Conservation (phyloP, 1,140 invertebrate genomes). For the Copidosoma floridanum region DNA sequence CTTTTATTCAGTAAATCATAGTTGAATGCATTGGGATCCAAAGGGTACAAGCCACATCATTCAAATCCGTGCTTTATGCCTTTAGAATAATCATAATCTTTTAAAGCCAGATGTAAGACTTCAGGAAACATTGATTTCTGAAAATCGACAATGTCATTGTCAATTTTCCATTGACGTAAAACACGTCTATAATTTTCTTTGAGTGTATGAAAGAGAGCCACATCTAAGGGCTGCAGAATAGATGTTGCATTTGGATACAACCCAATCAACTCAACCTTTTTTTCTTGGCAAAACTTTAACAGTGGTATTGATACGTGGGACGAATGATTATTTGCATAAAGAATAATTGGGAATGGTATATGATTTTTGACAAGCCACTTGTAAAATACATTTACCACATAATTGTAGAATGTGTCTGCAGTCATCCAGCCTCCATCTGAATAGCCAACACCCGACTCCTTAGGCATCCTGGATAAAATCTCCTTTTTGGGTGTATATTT, state of each 20-base stretch:
- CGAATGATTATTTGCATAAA: constrained; percentile 51
- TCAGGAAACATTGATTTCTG: too few species aligned
- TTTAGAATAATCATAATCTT: not conserved
- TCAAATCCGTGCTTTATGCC: not conserved
- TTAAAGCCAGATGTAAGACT: not conserved
- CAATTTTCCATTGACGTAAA: not conserved
- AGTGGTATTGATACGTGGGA: constrained; percentile 44
- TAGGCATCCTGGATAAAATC: constrained; percentile 32
- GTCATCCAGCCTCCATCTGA: constrained; percentile 48
- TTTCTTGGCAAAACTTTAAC: constrained; percentile 44
- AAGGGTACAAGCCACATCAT: not conserved
- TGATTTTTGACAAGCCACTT: constrained; percentile 35
- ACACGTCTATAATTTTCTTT: not conserved
- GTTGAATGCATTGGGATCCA: not conserved
- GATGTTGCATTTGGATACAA: constrained; percentile 43
- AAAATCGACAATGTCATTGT: not conserved
- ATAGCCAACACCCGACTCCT: constrained; percentile 38
- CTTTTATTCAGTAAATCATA: not conserved
- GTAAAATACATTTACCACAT: constrained; percentile 43
- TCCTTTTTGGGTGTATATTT: too few species aligned
- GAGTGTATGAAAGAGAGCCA: constrained; percentile 28
- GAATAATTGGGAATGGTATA: constrained; percentile 37
- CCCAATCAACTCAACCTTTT: too few species aligned
- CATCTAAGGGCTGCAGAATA: constrained; percentile 46
- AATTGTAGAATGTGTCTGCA: constrained; percentile 44